phyloP scores from a whole-genome alignment of 2,888 invertebrate genomes.

The Chromoteleia sp. region DNA sequence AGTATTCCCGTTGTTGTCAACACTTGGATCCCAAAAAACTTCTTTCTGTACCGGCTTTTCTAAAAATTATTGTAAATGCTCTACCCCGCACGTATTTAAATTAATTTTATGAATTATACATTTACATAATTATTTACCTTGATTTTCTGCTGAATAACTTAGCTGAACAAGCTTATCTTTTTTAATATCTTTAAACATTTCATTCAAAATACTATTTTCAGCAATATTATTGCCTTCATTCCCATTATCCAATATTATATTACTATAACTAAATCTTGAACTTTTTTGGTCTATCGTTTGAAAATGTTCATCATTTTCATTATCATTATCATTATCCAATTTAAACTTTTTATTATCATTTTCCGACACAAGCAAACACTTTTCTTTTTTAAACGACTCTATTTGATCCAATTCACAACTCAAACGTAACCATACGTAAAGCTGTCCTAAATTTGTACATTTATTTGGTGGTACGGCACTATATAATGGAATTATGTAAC shows the following conservation, averaged over 20 bases:
- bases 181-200: conserved; percentile 31
- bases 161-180: conserved; percentile 27
- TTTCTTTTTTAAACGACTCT: conserved; percentile 72
- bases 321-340: background rate
- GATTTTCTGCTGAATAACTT: background rate
- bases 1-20: no score
- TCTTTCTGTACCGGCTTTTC: no score
- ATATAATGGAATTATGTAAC: conserved; percentile 76
- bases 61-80: no score
- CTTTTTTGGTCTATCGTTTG: background rate
- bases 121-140: conserved; percentile 20
- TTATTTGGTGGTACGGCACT: conserved; percentile 70
- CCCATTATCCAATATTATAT: background rate
- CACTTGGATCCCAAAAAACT: no score
- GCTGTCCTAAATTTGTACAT: conserved; percentile 75
- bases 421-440: conserved; percentile 79
- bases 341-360: background rate
- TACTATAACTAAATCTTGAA: background rate
- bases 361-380: background rate
- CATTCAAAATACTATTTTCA: conserved; percentile 19
- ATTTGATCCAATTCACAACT: conserved; percentile 77
- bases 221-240: background rate
- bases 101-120: background rate
- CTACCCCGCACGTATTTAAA: no score
- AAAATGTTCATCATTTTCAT: background rate